Conservation (phyloP, 2,888 invertebrate species). For the Stenchaetothrips biformis region DNA sequence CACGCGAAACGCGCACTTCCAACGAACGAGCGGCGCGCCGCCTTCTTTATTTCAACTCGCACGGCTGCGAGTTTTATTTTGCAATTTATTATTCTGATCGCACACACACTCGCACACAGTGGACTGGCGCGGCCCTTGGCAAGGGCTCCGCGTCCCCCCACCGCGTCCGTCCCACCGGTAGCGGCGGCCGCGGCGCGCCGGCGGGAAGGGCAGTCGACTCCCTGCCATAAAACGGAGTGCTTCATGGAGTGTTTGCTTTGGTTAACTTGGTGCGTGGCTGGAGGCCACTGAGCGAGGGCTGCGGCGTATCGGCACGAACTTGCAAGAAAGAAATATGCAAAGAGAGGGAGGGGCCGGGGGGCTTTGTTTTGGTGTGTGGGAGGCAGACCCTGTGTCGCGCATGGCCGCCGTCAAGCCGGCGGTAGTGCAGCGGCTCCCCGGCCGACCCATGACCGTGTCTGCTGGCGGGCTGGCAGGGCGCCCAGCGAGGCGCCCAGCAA, state of each 20-base stretch:
- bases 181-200: background rate
- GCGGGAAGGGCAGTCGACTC: background rate
- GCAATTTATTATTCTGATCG: slow-evolving; percentile 17
- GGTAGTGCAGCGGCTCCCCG: background rate
- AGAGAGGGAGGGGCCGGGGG: no score
- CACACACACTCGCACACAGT: no score
- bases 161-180: background rate
- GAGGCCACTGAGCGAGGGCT: no score
- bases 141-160: background rate
- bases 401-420: background rate
- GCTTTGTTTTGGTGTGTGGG: no score
- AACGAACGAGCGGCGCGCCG: no score
- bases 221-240: background rate
- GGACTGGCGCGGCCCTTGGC: background rate
- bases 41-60: no score
- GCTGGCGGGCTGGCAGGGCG: background rate
- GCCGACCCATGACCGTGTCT: background rate
- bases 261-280: slow-evolving; percentile 1
- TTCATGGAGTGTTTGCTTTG: slow-evolving; percentile 24
- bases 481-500: background rate
- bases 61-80: background rate
- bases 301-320: no score
- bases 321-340: no score
- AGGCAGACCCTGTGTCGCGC: background rate
- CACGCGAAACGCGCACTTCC: no score